A percentile compares a stretch with the other conserved stretches of the same genome.
Conservation (phyloP, 2,113 vertebrate species). For the Gorsachius goisagi region DNA sequence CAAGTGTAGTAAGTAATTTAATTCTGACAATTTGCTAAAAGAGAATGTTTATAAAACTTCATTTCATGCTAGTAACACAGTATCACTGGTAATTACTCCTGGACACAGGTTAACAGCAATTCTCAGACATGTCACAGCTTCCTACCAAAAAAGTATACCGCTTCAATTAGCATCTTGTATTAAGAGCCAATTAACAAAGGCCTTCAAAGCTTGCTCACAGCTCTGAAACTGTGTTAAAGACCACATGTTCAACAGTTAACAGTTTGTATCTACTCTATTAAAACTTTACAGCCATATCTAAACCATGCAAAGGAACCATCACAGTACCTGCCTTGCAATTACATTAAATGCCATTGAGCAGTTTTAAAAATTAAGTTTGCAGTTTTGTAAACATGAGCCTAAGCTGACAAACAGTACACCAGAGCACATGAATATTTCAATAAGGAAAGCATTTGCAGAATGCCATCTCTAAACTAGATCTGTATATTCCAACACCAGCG, state of each 20-base stretch:
- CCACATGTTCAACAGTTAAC: neutral
- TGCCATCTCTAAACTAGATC: neutral
- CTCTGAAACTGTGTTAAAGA: neutral
- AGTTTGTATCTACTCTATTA: neutral
- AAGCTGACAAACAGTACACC: neutral
- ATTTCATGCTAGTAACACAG: neutral
- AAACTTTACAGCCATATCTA: slow-evolving; percentile 25
- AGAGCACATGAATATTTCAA: neutral
- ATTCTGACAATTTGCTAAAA: neutral
- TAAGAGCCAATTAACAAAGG: neutral
- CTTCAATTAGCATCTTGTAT: neutral
- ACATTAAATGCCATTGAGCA: neutral
- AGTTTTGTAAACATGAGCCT: neutral
- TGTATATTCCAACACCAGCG: neutral
- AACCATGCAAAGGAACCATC: neutral
- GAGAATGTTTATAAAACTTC: neutral
- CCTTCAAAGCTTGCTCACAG: slow-evolving; percentile 31
- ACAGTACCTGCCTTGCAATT: neutral
- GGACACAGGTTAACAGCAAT: neutral
- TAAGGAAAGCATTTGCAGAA: neutral
- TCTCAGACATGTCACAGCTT: neutral
- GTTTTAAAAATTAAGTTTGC: neutral
- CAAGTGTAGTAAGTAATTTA: neutral
- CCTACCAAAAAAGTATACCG: neutral
- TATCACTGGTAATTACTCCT: neutral